A percentile compares a stretch with the other conserved stretches of the same genome.
Evolutionary conservation across 30 jellyfish, hydroid and myxozoan species (phyloP).

Genomic region (Clytia hemisphaerica): DNA sequence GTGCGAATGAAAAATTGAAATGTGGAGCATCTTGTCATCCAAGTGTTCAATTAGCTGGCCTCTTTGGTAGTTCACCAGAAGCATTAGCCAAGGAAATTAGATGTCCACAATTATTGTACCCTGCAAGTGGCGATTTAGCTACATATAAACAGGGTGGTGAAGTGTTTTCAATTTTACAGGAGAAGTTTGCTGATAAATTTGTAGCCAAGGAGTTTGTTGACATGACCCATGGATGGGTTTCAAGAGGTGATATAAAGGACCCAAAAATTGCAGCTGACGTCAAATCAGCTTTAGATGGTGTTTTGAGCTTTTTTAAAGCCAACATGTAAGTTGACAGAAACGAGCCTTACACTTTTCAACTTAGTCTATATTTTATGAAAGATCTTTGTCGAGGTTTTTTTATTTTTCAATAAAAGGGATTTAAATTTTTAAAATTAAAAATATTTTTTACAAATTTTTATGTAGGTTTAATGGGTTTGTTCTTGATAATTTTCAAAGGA

Average conservation of each 20-base stretch:
- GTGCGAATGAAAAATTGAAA: conserved; percentile 13
- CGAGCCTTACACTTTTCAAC: too few species aligned
- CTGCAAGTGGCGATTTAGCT: conserved; percentile 15
- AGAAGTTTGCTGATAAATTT: conserved; percentile 11
- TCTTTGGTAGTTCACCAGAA: conserved; percentile 6
- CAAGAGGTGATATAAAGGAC: conserved; percentile 15
- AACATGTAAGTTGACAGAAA: too few species aligned
- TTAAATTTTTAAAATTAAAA: too few species aligned
- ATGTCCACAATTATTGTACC: conserved; percentile 26
- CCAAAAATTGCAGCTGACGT: conserved; percentile 22
- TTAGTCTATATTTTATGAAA: too few species aligned
- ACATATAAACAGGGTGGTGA: conserved; percentile 19
- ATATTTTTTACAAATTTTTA: too few species aligned
- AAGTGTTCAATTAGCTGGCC: conserved; percentile 10
- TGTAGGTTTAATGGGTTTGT: too few species aligned
- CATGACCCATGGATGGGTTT: conserved; percentile 32
- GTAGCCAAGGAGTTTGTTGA: conserved; percentile 3
- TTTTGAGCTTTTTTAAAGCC: conserved; percentile 5
- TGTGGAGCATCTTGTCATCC: conserved; percentile 33
- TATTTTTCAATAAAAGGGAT: too few species aligned
- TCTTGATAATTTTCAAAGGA: too few species aligned
- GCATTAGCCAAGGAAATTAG: not conserved
- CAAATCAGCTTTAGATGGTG: conserved; percentile 23
- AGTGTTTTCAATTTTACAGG: not conserved
- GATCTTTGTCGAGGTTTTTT: too few species aligned